Evolutionary conservation across 2,888 invertebrate species (phyloP).

Genomic region (Trachelus iudaicus): DNA sequence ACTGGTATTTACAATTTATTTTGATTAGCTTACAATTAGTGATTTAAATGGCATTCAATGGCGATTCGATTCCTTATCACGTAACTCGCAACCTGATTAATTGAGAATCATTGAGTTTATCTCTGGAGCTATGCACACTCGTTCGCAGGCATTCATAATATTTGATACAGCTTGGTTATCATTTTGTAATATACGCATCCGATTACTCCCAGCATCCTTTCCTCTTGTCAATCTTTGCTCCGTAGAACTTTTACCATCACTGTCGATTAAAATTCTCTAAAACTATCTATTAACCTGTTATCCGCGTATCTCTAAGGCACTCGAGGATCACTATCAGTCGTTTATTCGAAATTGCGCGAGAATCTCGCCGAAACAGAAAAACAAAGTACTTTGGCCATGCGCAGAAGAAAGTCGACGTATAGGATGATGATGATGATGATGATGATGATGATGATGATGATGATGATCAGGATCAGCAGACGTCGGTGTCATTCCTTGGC

Average conservation of each 20-base stretch:
- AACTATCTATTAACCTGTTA: neutral
- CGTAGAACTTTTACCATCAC: neutral
- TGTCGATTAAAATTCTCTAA: neutral
- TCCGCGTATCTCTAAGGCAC: neutral
- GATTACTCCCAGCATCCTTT: neutral
- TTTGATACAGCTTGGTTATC: neutral
- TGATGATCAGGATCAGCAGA: neutral
- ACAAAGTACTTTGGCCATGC: neutral
- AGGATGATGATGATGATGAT: too few species aligned
- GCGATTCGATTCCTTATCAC: neutral
- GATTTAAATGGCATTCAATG: neutral
- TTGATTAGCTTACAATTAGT: conserved; percentile 11
- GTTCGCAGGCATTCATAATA: neutral
- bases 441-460: too few species aligned
- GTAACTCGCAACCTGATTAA: neutral
- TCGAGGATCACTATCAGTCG: neutral
- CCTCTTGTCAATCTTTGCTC: neutral
- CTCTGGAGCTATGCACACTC: neutral
- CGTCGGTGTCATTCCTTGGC: neutral
- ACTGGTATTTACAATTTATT: conserved; percentile 42
- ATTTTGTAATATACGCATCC: neutral
- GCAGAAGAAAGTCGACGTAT: neutral
- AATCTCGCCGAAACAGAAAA: neutral
- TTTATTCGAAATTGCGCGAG: neutral
- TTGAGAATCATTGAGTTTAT: neutral